Percentiles rank a stretch among this genome's conserved stretches.
phyloP scores from a whole-genome alignment of 2,797 vertebrate species.

The Mormyrus hasselquistii region DNA sequence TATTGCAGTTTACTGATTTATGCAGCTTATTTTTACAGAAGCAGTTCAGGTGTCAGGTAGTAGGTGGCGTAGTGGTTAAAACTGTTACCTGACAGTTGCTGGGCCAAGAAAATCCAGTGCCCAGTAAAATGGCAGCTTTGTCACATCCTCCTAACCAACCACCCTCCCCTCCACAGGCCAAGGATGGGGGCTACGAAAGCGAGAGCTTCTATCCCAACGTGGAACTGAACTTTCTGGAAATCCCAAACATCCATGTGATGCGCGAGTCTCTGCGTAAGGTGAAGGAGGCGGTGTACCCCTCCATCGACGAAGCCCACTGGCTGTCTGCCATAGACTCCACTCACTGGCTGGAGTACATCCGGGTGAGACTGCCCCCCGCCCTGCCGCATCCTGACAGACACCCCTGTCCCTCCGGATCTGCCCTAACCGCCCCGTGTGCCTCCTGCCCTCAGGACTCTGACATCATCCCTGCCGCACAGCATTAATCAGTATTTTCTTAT shows the following conservation, averaged over 20 bases:
- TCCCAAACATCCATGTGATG: constrained; percentile 95
- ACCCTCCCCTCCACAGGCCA: constrained; percentile 58
- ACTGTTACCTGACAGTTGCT: background rate
- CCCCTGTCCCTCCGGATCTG: background rate
- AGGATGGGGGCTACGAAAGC: constrained; percentile 88
- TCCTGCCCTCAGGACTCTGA: background rate
- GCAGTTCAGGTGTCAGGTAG: background rate
- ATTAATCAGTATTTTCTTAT: background rate
- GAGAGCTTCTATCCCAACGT: constrained; percentile 84
- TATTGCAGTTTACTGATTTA: background rate
- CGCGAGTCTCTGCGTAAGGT: constrained; percentile 88
- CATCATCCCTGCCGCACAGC: background rate
- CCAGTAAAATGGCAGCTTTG: background rate
- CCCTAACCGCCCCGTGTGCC: background rate
- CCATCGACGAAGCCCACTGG: constrained; percentile 86
- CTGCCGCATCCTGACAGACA: background rate
- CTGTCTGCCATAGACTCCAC: constrained; percentile 81
- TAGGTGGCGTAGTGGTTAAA: background rate
- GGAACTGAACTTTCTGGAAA: constrained; percentile 86
- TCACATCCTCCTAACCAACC: background rate
- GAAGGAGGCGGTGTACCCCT: constrained; percentile 85
- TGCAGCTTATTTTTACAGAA: background rate
- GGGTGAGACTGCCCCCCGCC: constrained; percentile 48
- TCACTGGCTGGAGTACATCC: constrained; percentile 89
- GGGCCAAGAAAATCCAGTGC: background rate